phyloP scores from a whole-genome alignment of 2,797 vertebrate genomes.

The Yasuhikotakia modesta region DNA sequence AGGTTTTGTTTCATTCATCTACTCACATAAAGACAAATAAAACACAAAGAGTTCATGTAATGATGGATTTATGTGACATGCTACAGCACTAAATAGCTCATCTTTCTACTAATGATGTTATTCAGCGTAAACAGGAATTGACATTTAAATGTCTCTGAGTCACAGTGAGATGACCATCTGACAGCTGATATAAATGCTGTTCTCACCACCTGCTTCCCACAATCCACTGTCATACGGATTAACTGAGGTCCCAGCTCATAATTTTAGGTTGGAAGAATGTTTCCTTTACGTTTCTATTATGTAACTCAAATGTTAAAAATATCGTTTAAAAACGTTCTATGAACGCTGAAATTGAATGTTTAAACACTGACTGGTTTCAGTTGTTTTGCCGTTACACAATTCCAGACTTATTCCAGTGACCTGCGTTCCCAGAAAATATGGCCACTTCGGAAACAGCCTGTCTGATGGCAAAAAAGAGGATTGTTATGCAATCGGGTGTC shows the following conservation, averaged over 20 bases:
- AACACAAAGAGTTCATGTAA: background rate
- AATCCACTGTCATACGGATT: background rate
- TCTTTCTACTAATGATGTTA: background rate
- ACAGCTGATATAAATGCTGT: no score
- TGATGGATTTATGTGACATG: constrained; percentile 17
- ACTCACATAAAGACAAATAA: constrained; percentile 9
- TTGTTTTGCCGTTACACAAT: constrained; percentile 49
- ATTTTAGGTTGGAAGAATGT: no score
- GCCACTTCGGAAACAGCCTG: constrained; percentile 32
- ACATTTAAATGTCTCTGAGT: background rate
- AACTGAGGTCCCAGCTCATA: constrained; percentile 8
- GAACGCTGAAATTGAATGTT: no score
- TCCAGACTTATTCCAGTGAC: constrained; percentile 50
- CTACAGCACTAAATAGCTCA: background rate
- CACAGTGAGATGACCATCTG: background rate
- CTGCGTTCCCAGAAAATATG: constrained; percentile 1
- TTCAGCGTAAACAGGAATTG: background rate
- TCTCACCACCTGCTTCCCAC: no score
- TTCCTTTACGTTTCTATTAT: no score
- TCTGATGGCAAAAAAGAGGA: constrained; percentile 39
- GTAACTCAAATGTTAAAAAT: no score
- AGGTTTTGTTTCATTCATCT: background rate
- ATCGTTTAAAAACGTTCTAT: no score
- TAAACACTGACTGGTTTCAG: constrained; percentile 24
- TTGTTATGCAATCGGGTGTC: constrained; percentile 53